Evolutionary conservation across 2,797 vertebrate genomes (phyloP).

Genomic region (Alca torda): DNA sequence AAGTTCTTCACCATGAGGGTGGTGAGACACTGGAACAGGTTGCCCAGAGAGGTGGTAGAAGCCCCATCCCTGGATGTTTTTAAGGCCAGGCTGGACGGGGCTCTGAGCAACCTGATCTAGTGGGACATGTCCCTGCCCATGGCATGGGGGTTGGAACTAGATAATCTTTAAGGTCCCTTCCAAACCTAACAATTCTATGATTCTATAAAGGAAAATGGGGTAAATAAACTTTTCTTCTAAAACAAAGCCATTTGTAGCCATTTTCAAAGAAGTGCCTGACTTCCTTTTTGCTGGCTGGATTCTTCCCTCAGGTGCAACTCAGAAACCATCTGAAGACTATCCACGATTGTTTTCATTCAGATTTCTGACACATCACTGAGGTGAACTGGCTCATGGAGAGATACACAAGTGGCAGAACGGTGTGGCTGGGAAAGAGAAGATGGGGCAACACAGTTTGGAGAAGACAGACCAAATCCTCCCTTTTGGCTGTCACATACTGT

Average conservation of each 20-base stretch:
- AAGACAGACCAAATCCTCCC: not conserved
- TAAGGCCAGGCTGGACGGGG: too few species aligned
- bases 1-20: too few species aligned
- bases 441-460: not conserved
- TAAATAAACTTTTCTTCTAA: not conserved
- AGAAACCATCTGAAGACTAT: not conserved
- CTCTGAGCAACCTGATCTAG: too few species aligned
- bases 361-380: not conserved
- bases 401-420: not conserved
- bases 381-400: not conserved
- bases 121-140: too few species aligned
- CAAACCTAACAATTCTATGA: too few species aligned
- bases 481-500: not conserved
- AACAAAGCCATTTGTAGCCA: not conserved
- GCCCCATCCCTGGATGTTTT: too few species aligned
- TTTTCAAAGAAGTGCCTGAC: not conserved
- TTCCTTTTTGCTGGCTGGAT: not conserved
- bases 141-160: too few species aligned
- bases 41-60: too few species aligned
- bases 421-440: not conserved
- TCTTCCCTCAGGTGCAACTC: not conserved
- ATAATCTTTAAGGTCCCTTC: too few species aligned
- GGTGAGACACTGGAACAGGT: too few species aligned
- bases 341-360: not conserved
- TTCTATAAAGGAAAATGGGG: not conserved